These are phyloP conservation scores for Cephalopholis sonnerati DNA, from an alignment of 2,113 vertebrate genomes.

Conservation along the genomic window DNA sequence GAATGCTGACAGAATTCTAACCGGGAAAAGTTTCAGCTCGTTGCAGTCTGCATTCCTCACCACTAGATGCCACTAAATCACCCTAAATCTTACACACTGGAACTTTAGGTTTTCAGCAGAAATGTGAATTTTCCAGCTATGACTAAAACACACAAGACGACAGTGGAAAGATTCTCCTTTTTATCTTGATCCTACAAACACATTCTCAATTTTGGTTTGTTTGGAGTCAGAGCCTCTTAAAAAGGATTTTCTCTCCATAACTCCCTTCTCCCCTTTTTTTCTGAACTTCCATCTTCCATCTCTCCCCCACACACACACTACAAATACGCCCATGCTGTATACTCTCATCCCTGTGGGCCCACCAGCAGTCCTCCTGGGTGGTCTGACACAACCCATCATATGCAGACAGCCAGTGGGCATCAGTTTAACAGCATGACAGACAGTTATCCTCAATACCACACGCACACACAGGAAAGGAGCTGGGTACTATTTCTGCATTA, in stretches of 20 bases:
- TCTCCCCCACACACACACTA: slow-evolving; percentile 36
- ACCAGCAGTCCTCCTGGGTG: slow-evolving; percentile 82
- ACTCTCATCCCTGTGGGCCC: slow-evolving; percentile 78
- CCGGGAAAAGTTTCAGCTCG: too few species aligned
- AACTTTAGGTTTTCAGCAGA: background rate
- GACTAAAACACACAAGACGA: slow-evolving; percentile 17
- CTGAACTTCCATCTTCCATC: slow-evolving; percentile 7
- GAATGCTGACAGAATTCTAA: too few species aligned
- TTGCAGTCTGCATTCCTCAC: too few species aligned
- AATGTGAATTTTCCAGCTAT: background rate
- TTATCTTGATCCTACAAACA: slow-evolving; percentile 55
- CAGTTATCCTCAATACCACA: slow-evolving; percentile 75
- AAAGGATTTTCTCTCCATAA: slow-evolving; percentile 41
- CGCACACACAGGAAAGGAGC: slow-evolving; percentile 48
- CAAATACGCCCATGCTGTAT: slow-evolving; percentile 68
- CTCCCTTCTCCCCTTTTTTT: background rate
- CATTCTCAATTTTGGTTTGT: slow-evolving; percentile 56
- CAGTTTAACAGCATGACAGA: slow-evolving; percentile 71
- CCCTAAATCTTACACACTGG: too few species aligned
- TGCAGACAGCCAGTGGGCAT: slow-evolving; percentile 82
- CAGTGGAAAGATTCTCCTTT: slow-evolving; percentile 31
- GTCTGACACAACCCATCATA: slow-evolving; percentile 75
- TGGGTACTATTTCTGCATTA: slow-evolving; percentile 33
- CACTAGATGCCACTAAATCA: too few species aligned
- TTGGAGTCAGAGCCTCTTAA: slow-evolving; percentile 53